phyloP scores from a whole-genome alignment of 2,113 vertebrate genomes.

The Erinaceus europaeus region DNA sequence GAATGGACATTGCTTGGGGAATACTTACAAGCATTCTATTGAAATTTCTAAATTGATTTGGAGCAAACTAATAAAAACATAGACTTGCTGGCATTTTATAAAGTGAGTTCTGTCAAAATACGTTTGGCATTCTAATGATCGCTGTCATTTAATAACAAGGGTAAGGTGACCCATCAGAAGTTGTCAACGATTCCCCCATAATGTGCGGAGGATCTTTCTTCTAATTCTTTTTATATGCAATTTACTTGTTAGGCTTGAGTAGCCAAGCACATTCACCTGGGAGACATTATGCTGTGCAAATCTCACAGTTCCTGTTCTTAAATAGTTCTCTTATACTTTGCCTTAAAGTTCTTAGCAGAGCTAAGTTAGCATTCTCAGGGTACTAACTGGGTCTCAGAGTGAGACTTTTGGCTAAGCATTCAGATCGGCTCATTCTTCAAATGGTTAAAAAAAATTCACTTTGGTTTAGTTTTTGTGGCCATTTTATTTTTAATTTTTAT shows the following conservation, averaged over 20 bases:
- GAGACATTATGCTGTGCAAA: fast-evolving
- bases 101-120: constrained; percentile 82
- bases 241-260: constrained; percentile 64
- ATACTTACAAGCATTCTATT: constrained; percentile 82
- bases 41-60: constrained; percentile 84
- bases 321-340: background rate
- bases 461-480: background rate
- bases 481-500: background rate
- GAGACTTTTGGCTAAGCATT: constrained; percentile 17
- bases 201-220: constrained; percentile 24
- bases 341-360: constrained; percentile 11
- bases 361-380: background rate
- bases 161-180: constrained; percentile 68
- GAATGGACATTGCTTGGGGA: constrained; percentile 78
- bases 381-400: background rate
- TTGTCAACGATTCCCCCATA: constrained; percentile 57
- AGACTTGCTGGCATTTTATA: constrained; percentile 84
- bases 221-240: constrained; percentile 61
- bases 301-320: background rate
- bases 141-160: constrained; percentile 77
- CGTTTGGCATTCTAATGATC: constrained; percentile 80
- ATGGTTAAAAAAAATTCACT: background rate
- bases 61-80: constrained; percentile 83
- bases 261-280: constrained; percentile 22
- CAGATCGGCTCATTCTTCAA: constrained; percentile 9